phyloP scores from a whole-genome alignment of 1,140 invertebrate species.

The Dinothrombium tinctorium region DNA sequence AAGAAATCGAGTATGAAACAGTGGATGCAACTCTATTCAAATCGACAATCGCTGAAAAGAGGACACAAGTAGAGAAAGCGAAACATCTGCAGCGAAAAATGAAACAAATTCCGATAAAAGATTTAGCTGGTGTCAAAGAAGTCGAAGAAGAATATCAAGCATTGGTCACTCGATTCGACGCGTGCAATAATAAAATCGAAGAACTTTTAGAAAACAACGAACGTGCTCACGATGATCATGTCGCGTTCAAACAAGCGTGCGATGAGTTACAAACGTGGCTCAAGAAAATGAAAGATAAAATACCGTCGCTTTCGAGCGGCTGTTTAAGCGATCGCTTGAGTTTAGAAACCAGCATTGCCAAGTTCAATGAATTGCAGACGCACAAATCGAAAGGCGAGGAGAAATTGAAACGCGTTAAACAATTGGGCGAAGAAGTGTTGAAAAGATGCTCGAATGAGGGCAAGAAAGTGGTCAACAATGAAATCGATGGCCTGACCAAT shows the following conservation, averaged over 20 bases:
- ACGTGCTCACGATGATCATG: constrained; percentile 62
- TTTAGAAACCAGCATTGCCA: constrained; percentile 60
- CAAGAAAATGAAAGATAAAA: constrained; percentile 56
- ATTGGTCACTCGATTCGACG: background rate
- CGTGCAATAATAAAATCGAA: background rate
- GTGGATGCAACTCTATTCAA: constrained; percentile 47
- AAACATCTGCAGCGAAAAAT: constrained; percentile 25
- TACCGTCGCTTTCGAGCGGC: constrained; percentile 48
- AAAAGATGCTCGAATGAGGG: constrained; percentile 51
- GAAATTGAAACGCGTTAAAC: constrained; percentile 56
- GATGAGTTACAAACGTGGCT: constrained; percentile 66
- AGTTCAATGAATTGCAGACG: constrained; percentile 37
- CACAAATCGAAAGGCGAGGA: constrained; percentile 73
- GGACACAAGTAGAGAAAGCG: constrained; percentile 53
- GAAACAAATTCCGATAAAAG: constrained; percentile 1
- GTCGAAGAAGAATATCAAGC: background rate
- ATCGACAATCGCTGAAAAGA: constrained; percentile 55
- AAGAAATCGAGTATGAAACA: constrained; percentile 42
- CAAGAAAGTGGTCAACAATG: constrained; percentile 51
- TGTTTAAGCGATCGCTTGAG: constrained; percentile 60
- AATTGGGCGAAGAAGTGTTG: constrained; percentile 58
- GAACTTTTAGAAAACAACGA: constrained; percentile 27
- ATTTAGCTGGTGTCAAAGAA: background rate
- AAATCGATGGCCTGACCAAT: constrained; percentile 53
- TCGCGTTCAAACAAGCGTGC: constrained; percentile 61